Conservation (phyloP, 35 echinoderm and acorn worm genomes). For the Apostichopus japonicus region DNA sequence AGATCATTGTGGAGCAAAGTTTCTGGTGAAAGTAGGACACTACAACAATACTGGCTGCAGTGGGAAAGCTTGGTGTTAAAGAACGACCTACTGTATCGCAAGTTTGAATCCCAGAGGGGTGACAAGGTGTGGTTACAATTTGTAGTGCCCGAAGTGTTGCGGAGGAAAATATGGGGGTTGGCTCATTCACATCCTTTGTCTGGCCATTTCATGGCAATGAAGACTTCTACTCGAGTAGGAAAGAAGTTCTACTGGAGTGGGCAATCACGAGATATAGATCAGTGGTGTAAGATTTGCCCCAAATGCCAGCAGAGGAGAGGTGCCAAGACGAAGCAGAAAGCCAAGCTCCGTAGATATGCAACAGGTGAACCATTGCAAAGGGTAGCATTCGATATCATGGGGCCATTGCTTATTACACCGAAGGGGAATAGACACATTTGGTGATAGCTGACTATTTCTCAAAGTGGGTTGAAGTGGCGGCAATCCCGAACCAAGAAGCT, state of each 20-base stretch:
- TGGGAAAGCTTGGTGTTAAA: no score
- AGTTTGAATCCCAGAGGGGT: no score
- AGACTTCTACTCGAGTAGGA: slow-evolving; percentile 19
- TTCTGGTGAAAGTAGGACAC: no score
- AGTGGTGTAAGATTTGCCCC: neutral
- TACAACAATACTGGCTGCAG: slow-evolving; percentile 39
- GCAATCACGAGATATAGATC: neutral
- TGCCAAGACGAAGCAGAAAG: no score
- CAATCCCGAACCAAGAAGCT: slow-evolving; percentile 28
- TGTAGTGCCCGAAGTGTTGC: no score
- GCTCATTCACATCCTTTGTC: slow-evolving; percentile 28
- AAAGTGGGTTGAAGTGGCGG: slow-evolving; percentile 1
- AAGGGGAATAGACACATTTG: slow-evolving; percentile 42
- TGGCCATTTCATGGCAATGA: slow-evolving; percentile 49
- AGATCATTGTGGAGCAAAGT: slow-evolving; percentile 67
- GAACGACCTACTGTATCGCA: no score
- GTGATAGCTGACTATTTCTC: no score
- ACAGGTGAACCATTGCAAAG: no score
- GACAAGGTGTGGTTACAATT: no score
- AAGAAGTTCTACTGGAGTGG: no score
- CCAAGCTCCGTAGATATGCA: no score
- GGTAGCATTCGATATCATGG: slow-evolving; percentile 20
- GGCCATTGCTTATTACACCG: neutral
- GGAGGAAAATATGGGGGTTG: no score
- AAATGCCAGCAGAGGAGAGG: neutral